Evolutionary conservation across 2,888 invertebrate species (phyloP).

Genomic region (Sphaerophoria rueppellii): DNA sequence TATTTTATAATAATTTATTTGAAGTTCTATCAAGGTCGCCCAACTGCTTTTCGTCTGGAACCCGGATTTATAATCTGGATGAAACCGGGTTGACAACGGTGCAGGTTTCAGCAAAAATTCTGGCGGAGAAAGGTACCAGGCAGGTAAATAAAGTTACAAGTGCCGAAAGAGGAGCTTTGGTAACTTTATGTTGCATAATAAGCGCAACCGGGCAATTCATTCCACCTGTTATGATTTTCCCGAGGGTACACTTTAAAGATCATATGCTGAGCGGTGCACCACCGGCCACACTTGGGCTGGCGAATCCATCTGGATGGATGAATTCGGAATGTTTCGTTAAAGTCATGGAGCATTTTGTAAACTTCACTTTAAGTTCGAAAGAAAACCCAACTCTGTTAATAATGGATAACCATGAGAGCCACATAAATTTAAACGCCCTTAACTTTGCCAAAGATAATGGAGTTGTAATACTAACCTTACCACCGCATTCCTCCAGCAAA

Average conservation of each 20-base stretch:
- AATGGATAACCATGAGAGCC: too few species aligned
- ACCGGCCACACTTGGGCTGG: slow-evolving; percentile 78
- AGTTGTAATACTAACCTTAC: slow-evolving; percentile 79
- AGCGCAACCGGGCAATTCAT: slow-evolving; percentile 72
- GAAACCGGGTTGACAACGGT: too few species aligned
- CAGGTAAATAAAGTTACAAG: slow-evolving; percentile 76
- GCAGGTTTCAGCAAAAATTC: slow-evolving; percentile 77
- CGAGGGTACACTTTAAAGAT: slow-evolving; percentile 60
- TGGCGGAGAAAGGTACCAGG: slow-evolving; percentile 76
- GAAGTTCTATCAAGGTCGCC: slow-evolving; percentile 18
- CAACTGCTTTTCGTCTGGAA: slow-evolving; percentile 75
- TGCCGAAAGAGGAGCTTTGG: slow-evolving; percentile 75
- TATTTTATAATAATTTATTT: slow-evolving; percentile 29
- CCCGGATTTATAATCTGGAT: slow-evolving; percentile 78
- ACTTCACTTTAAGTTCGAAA: slow-evolving; percentile 73
- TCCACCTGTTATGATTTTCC: slow-evolving; percentile 74
- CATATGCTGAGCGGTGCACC: slow-evolving; percentile 78
- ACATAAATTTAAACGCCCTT: slow-evolving; percentile 55
- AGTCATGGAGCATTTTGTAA: slow-evolving; percentile 79
- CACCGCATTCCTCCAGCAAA: slow-evolving; percentile 80
- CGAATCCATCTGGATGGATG: slow-evolving; percentile 79
- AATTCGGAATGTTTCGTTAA: slow-evolving; percentile 77
- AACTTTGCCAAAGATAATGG: slow-evolving; percentile 77
- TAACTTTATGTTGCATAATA: slow-evolving; percentile 74
- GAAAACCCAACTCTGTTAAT: slow-evolving; percentile 77